Evolutionary conservation across 2,113 vertebrate species (phyloP).

Genomic region (Periophthalmodon schlosseri): DNA sequence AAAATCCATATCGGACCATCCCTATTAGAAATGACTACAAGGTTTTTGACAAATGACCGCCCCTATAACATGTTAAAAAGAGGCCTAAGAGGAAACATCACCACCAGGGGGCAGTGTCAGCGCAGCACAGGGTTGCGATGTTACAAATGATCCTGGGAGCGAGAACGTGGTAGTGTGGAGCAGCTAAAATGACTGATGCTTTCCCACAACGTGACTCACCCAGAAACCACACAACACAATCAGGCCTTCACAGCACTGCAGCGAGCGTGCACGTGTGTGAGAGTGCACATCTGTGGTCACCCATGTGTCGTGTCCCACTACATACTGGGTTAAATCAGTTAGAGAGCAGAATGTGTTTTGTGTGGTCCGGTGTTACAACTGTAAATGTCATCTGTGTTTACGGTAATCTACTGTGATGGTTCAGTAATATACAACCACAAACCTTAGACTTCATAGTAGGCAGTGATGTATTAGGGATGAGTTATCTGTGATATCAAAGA

Average conservation of each 20-base stretch:
- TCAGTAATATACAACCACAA: constrained; percentile 15
- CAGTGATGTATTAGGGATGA: no score
- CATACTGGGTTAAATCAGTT: constrained; percentile 48
- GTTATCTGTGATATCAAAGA: no score
- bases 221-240: constrained; percentile 59
- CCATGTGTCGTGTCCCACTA: constrained; percentile 42
- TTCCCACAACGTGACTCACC: constrained; percentile 66
- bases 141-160: not conserved
- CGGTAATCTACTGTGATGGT: constrained; percentile 25
- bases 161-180: constrained; percentile 35
- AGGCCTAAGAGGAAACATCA: no score
- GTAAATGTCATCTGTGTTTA: constrained; percentile 55
- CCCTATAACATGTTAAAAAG: no score
- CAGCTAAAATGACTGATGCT: constrained; percentile 44
- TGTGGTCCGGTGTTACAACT: constrained; percentile 36
- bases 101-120: constrained; percentile 57
- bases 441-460: not conserved
- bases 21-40: no score
- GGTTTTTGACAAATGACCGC: no score
- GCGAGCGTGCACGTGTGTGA: constrained; percentile 22
- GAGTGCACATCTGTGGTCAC: constrained; percentile 40
- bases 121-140: constrained; percentile 28
- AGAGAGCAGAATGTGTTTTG: constrained; percentile 51
- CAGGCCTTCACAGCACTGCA: constrained; percentile 5
- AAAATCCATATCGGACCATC: no score